Conservation (phyloP, 2,888 invertebrate genomes). For the Osedax fenrisi region DNA sequence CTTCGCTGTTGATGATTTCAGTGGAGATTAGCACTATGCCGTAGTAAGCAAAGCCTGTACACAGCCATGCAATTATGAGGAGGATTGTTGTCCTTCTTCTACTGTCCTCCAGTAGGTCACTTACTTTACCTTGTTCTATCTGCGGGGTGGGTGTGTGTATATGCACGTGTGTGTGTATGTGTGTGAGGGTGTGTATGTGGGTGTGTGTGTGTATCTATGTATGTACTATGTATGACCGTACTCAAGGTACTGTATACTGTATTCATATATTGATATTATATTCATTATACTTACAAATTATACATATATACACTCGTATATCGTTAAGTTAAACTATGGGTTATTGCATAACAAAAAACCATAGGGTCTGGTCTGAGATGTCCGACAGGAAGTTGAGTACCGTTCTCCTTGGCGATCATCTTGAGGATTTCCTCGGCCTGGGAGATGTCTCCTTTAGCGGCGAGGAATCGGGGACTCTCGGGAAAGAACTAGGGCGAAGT, state of each 20-base stretch:
- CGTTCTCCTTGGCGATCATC: conserved; percentile 9
- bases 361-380: not conserved
- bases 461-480: conserved; percentile 11
- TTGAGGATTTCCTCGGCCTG: conserved; percentile 1
- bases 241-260: too few species aligned
- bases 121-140: conserved; percentile 37
- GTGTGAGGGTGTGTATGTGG: not conserved
- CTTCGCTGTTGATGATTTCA: conserved; percentile 38
- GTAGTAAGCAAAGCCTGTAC: conserved; percentile 44
- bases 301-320: too few species aligned
- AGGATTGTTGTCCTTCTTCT: conserved; percentile 42
- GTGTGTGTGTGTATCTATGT: conserved; percentile 47
- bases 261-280: too few species aligned
- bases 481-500: conserved; percentile 5
- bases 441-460: not conserved
- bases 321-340: too few species aligned
- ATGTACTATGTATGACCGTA: too few species aligned
- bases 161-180: not conserved
- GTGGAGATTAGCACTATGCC: conserved; percentile 46
- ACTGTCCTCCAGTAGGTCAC: conserved; percentile 39
- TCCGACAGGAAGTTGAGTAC: not conserved
- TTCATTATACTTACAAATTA: too few species aligned
- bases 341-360: conserved; percentile 34
- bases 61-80: not conserved
- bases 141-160: not conserved